phyloP scores from a whole-genome alignment of 2,797 vertebrate species.

The Phoxinus dragarum region DNA sequence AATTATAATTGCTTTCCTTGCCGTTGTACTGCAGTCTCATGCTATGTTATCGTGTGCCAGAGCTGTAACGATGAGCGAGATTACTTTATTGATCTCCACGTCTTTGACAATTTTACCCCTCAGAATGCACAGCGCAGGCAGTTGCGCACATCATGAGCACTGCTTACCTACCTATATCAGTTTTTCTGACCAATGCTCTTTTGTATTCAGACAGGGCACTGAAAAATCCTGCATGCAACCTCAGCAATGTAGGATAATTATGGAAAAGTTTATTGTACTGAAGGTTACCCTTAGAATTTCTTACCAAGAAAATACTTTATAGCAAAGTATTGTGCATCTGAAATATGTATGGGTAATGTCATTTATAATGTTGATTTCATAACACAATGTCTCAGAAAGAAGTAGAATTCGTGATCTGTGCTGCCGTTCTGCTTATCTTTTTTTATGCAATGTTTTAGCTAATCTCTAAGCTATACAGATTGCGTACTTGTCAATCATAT shows the following conservation, averaged over 20 bases:
- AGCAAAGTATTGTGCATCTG: background rate
- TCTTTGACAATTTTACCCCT: constrained; percentile 51
- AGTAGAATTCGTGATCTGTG: background rate
- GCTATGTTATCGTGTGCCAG: constrained; percentile 69
- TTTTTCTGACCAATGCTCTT: constrained; percentile 34
- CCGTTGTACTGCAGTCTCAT: constrained; percentile 68
- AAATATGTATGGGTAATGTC: background rate
- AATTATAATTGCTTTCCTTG: constrained; percentile 77
- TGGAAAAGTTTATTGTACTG: constrained; percentile 3
- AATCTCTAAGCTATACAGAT: background rate
- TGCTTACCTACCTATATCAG: constrained; percentile 33
- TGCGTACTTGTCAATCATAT: constrained; percentile 2
- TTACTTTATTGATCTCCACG: constrained; percentile 68
- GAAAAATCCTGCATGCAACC: constrained; percentile 22
- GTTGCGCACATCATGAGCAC: constrained; percentile 39
- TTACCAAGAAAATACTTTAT: background rate
- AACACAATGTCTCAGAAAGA: background rate
- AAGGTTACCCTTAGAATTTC: background rate
- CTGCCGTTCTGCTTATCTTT: background rate
- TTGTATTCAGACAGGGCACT: constrained; percentile 26
- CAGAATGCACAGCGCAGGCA: constrained; percentile 23
- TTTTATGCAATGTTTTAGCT: background rate
- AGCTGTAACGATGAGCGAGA: constrained; percentile 72
- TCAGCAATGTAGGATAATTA: background rate
- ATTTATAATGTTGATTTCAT: background rate